phyloP scores from a whole-genome alignment of 2,113 vertebrate genomes.

The Calyptommatus sinebrachiatus region DNA sequence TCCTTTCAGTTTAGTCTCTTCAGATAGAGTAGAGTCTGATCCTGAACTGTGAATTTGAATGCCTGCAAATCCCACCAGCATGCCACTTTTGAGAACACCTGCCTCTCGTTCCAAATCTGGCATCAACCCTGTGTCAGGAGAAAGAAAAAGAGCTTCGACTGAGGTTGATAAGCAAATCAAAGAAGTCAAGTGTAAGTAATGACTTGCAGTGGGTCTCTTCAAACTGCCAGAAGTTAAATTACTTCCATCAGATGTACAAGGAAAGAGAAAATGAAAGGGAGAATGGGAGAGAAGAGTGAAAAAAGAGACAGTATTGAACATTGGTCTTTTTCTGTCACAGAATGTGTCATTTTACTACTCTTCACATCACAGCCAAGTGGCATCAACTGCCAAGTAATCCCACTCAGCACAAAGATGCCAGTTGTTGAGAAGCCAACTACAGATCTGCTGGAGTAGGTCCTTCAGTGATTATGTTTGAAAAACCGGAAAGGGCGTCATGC shows the following conservation, averaged over 20 bases:
- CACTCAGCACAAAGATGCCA: conserved; percentile 27
- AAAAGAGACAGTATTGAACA: background rate
- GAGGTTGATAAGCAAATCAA: conserved; percentile 16
- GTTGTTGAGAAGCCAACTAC: conserved; percentile 36
- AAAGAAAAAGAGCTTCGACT: background rate
- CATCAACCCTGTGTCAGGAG: background rate
- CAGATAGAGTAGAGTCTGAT: conserved; percentile 18
- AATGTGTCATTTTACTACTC: conserved; percentile 33
- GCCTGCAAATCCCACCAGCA: background rate
- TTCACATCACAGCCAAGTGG: conserved; percentile 27
- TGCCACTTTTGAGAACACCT: background rate
- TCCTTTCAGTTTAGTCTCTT: background rate
- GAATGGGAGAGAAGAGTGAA: background rate
- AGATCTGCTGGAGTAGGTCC: conserved; percentile 40
- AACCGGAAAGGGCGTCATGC: conserved; percentile 34
- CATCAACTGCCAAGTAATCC: conserved; percentile 30
- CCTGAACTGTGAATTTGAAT: background rate
- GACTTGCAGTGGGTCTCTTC: background rate
- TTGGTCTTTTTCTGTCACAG: background rate
- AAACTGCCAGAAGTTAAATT: conserved; percentile 22
- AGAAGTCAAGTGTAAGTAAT: conserved; percentile 16
- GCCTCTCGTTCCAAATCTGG: conserved; percentile 19
- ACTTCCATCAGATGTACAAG: background rate
- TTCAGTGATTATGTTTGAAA: conserved; percentile 37
- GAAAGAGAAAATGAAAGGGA: background rate